Evolutionary conservation across 2,113 vertebrate genomes (phyloP).

Genomic region (Myrmecophaga tridactyla): DNA sequence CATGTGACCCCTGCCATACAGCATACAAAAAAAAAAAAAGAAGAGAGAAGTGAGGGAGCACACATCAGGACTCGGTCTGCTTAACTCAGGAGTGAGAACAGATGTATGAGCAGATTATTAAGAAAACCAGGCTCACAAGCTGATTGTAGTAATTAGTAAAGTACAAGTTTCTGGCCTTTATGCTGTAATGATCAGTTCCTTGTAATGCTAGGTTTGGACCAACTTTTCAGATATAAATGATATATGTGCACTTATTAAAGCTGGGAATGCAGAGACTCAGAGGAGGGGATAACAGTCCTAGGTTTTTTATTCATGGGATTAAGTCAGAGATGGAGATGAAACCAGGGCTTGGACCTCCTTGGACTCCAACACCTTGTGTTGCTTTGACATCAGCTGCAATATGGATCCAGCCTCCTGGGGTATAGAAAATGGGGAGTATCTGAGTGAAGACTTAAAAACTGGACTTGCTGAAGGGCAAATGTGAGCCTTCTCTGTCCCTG

Average conservation of each 20-base stretch:
- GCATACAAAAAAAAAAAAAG: too few relatives aligned
- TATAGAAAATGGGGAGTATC: background rate
- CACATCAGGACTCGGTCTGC: background rate
- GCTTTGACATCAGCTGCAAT: background rate
- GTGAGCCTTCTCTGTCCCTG: background rate
- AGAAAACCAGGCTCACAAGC: background rate
- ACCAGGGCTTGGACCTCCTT: background rate
- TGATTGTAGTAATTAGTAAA: background rate
- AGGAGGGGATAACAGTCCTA: background rate
- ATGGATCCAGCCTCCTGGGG: accelerated
- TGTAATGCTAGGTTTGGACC: background rate
- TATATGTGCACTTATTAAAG: background rate
- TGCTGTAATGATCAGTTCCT: background rate
- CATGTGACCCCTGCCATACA: too few relatives aligned
- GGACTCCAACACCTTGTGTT: background rate
- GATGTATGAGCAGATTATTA: background rate
- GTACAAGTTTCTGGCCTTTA: background rate
- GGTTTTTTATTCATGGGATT: background rate
- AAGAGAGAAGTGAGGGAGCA: too few relatives aligned
- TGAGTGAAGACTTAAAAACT: background rate
- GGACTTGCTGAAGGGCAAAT: background rate
- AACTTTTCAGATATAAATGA: background rate
- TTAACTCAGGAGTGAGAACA: background rate
- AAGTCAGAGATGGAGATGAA: background rate
- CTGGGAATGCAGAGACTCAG: background rate